A percentile compares a stretch with the other conserved stretches of the same genome.
Conservation (phyloP, 2,888 invertebrate species). For the Pasiphila rectangulata region DNA sequence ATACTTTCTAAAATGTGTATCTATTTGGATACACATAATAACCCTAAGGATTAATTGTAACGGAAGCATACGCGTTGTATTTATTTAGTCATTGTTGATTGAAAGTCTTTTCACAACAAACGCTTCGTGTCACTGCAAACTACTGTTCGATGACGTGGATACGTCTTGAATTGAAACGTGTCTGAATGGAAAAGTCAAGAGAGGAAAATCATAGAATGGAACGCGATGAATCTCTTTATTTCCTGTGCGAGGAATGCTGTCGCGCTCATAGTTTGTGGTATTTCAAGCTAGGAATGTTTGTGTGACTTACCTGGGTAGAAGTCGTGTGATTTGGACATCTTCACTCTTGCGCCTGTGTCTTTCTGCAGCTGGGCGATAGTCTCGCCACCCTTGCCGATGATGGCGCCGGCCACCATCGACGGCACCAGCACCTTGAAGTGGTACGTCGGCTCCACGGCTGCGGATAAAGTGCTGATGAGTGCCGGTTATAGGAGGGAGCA, state of each 20-base stretch:
- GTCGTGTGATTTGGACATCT: slow-evolving; percentile 99
- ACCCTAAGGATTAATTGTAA: not conserved
- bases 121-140: not conserved
- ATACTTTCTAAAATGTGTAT: no score
- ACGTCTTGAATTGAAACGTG: not conserved
- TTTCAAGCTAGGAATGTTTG: not conserved
- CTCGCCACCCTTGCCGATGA: slow-evolving; percentile 99
- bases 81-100: not conserved
- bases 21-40: no score
- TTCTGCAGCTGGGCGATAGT: slow-evolving; percentile 99
- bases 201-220: slow-evolving; percentile 9
- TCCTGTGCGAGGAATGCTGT: not conserved
- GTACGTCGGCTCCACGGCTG: slow-evolving; percentile 92
- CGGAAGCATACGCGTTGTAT: not conserved
- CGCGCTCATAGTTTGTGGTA: not conserved
- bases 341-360: slow-evolving; percentile 97
- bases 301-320: slow-evolving; percentile 95
- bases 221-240: slow-evolving; percentile 3
- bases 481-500: slow-evolving; percentile 31
- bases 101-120: not conserved
- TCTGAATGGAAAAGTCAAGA: not conserved
- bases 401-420: slow-evolving; percentile 98
- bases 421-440: slow-evolving; percentile 99
- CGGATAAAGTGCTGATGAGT: slow-evolving; percentile 41
- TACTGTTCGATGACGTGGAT: slow-evolving; percentile 1